Conservation (phyloP, 2,113 vertebrate species). For the Axis porcinus region DNA sequence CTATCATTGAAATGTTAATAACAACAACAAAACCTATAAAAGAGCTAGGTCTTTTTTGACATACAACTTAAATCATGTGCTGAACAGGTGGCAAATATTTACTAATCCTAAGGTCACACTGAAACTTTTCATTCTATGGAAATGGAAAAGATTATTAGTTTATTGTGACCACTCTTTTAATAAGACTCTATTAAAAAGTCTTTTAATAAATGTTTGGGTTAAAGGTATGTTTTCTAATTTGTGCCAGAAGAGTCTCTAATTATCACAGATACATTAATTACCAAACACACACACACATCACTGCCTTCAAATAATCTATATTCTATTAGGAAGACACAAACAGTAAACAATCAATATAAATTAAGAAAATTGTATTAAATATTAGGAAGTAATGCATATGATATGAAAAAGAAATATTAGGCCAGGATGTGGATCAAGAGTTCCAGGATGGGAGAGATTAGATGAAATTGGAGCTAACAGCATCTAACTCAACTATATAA, state of each 20-base stretch:
- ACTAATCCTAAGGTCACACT: neutral
- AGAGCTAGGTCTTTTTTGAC: neutral
- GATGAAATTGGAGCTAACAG: neutral
- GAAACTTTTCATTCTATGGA: neutral
- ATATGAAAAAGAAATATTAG: neutral
- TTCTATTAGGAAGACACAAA: neutral
- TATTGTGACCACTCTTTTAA: neutral
- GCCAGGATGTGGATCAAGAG: neutral
- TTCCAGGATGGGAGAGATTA: neutral
- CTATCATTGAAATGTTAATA: neutral
- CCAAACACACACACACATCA: neutral
- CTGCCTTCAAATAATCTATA: neutral
- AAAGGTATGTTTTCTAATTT: neutral
- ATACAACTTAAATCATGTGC: neutral
- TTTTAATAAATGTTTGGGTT: neutral
- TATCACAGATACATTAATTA: neutral
- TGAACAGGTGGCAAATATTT: neutral
- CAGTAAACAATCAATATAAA: neutral
- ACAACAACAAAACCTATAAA: neutral
- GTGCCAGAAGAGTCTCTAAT: neutral
- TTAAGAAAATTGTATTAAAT: neutral
- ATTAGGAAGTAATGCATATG: neutral
- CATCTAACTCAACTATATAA: neutral
- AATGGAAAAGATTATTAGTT: neutral
- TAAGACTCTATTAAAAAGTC: neutral